Base-by-base conservation (phyloP, 2,797 vertebrate species). In the Parambassis ranga region DNA sequence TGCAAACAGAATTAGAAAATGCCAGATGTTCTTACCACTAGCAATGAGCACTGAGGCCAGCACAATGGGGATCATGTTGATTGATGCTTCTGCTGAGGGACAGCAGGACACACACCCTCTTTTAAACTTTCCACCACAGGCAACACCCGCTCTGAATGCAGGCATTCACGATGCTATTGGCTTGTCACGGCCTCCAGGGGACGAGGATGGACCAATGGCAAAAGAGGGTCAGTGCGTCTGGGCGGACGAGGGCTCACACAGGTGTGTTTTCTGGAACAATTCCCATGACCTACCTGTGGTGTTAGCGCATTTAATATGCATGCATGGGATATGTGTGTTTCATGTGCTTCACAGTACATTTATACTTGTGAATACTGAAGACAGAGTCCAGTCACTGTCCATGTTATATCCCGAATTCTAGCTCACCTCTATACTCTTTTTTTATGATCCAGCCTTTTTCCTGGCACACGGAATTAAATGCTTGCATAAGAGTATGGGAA, bases 21-120 rank as follows among this genome's bases (percentile, higher is more conserved):
- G 57, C 84, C 79, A 87, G 82, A 88, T 87, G 80, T 79, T 89
- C 90, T 91, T 92, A 92, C 92, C 90, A 65, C 86, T 50, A 86
- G 92, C 90, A 47, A 93, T 84, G 86, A 93, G 73, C 81, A 90
- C 87, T 24, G 91, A 92, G 81, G 89, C 91, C 84, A 93, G 76
- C 81, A 92, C 82, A 56, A 92, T 71, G 43, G 87, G 73, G 64
- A 92, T 87, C 92, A 93, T 92, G 79, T 81, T 91, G 91, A 88
- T 85, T 82, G 66, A 85, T 87, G 86, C 65, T 68, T 86, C 84
- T 79, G 83, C 78, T 81, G 65, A 73, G 67, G 46, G 75, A 81
- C 75, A 59, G 47, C 68, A 26, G 62, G 72, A 59, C 50, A 71
- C 71, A 65, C 23, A 10, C 35, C 50, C 62, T 78, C 82, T 87